Percentiles rank a stretch among this genome's conserved stretches.
Conservation (phyloP, 2,888 invertebrate genomes). For the Andrena dorsata region DNA sequence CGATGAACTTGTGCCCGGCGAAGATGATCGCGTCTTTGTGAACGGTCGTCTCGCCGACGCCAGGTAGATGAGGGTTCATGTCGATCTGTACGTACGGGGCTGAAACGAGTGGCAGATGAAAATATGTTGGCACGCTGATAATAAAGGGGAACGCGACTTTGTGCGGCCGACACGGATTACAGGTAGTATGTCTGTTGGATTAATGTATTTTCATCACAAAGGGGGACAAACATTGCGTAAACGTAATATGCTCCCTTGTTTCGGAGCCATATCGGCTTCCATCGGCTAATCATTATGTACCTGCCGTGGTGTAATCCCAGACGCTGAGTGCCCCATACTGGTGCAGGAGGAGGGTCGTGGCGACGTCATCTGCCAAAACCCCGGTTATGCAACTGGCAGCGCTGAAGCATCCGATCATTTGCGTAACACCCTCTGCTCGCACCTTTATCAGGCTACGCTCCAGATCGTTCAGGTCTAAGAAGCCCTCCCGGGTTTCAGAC, state of each 20-base stretch:
- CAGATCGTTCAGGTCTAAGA: conserved; percentile 91
- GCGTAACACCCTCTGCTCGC: conserved; percentile 87
- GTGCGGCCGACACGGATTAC: not conserved
- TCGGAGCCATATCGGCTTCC: not conserved
- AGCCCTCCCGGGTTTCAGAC: conserved; percentile 92
- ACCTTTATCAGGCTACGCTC: conserved; percentile 89
- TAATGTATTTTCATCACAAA: conserved; percentile 22
- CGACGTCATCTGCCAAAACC: conserved; percentile 93
- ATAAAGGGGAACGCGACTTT: not conserved
- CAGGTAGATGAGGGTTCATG: conserved; percentile 92
- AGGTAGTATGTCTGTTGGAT: not conserved
- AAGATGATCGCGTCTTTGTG: conserved; percentile 96
- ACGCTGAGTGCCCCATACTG: conserved; percentile 93
- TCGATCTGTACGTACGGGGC: conserved; percentile 92
- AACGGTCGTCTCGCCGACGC: conserved; percentile 90
- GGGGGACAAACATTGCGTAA: conserved; percentile 24
- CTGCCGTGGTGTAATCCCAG: conserved; percentile 96
- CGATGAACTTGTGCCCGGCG: conserved; percentile 95
- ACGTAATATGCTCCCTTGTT: conserved; percentile 4
- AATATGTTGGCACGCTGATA: not conserved
- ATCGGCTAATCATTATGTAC: conserved; percentile 75
- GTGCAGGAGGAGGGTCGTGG: conserved; percentile 92
- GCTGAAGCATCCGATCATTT: conserved; percentile 93
- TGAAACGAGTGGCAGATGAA: conserved; percentile 70
- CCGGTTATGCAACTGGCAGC: conserved; percentile 96